Evolutionary conservation across 2,113 vertebrate species (phyloP).

Genomic region (Callionymus lyra): DNA sequence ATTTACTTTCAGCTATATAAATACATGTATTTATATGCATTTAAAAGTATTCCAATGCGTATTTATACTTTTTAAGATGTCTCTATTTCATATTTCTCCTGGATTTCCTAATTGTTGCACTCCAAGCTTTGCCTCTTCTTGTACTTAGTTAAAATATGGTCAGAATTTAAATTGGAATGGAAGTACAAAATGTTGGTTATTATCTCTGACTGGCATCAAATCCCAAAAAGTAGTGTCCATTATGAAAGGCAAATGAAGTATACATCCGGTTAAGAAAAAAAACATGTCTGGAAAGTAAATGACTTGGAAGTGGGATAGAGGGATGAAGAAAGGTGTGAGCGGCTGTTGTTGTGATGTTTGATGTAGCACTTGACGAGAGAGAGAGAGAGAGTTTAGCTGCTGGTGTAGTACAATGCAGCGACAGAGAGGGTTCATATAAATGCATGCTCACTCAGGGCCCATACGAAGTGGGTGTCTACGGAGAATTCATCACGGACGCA

Average conservation of each 20-base stretch:
- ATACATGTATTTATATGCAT: no score
- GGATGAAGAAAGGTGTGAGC: conserved; percentile 36
- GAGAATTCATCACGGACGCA: conserved; percentile 61
- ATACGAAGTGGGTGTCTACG: conserved; percentile 51
- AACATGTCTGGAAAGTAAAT: conserved; percentile 60
- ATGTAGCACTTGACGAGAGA: conserved; percentile 67
- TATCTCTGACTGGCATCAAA: no score
- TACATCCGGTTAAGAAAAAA: conserved; percentile 52
- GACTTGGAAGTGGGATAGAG: conserved; percentile 41
- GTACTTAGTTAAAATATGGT: no score
- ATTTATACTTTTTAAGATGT: no score
- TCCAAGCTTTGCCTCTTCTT: no score
- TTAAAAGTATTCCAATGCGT: no score
- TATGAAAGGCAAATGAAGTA: conserved; percentile 52
- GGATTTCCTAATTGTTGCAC: no score
- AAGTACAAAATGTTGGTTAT: no score
- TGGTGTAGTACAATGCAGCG: conserved; percentile 44
- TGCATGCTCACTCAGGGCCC: conserved; percentile 60
- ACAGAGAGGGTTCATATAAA: conserved; percentile 62
- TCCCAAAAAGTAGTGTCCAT: conserved; percentile 53
- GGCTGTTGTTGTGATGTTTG: conserved; percentile 63
- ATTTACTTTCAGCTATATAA: no score
- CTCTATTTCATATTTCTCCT: no score
- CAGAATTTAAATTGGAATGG: no score
- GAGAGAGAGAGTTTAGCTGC: conserved; percentile 62